These are phyloP conservation scores for Cacoxenus indagator DNA, from an alignment of 2,888 invertebrate genomes.

Conservation along the genomic window DNA sequence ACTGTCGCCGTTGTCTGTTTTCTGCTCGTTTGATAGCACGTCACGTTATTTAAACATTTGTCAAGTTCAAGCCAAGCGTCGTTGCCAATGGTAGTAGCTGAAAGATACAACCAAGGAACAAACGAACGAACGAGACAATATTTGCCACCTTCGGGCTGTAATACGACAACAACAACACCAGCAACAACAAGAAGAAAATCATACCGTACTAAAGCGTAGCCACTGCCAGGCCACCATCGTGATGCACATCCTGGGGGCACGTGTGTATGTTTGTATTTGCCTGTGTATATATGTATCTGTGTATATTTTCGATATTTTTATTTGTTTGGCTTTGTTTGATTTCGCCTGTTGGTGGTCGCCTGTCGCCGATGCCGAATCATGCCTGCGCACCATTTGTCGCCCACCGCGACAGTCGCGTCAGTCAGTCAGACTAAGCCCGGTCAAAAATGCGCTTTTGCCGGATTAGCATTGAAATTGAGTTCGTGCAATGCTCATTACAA, in stretches of 20 bases:
- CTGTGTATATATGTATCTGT: background rate
- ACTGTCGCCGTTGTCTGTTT: constrained; percentile 11
- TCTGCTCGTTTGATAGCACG: constrained; percentile 32
- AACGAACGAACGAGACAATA: constrained; percentile 12
- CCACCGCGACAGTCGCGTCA: background rate
- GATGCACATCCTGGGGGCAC: constrained; percentile 58
- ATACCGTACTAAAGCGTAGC: constrained; percentile 42
- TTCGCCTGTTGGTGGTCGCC: background rate
- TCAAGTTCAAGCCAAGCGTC: constrained; percentile 56
- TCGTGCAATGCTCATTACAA: constrained; percentile 63
- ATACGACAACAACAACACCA: no score
- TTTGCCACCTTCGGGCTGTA: constrained; percentile 14
- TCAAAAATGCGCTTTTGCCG: constrained; percentile 40
- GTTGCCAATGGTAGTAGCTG: background rate
- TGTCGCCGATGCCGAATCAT: constrained; percentile 38
- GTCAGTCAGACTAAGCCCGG: no score
- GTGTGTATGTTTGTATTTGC: constrained; percentile 37
- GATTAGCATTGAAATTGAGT: constrained; percentile 64
- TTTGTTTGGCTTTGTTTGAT: background rate
- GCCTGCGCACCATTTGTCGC: constrained; percentile 30
- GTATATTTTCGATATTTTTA: background rate
- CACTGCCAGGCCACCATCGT: constrained; percentile 56
- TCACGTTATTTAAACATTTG: constrained; percentile 62
- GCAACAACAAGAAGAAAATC: no score
- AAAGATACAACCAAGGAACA: background rate